phyloP scores from a whole-genome alignment of 2,888 invertebrate species.

The Tethea ocularis region DNA sequence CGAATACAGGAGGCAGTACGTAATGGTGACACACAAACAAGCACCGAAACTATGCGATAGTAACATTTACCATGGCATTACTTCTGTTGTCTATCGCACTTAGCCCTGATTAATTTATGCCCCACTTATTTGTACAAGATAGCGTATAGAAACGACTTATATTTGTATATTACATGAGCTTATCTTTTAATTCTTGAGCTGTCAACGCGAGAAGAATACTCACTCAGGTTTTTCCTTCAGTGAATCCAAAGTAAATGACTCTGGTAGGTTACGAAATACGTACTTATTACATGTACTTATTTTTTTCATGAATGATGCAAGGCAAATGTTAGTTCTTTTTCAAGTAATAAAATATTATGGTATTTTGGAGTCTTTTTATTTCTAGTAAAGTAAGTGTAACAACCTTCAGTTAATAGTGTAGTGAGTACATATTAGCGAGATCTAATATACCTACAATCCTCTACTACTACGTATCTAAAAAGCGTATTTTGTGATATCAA shows the following conservation, averaged over 20 bases:
- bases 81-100: conserved; percentile 71
- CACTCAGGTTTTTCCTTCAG: conserved; percentile 50
- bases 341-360: too few species aligned
- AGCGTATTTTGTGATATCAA: not conserved
- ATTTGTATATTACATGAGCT: conserved; percentile 75
- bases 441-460: too few species aligned
- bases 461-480: not conserved
- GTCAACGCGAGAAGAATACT: conserved; percentile 58
- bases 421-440: too few species aligned
- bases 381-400: too few species aligned
- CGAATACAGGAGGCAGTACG: conserved; percentile 62
- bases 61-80: conserved; percentile 76
- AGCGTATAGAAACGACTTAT: conserved; percentile 69
- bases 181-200: conserved; percentile 82
- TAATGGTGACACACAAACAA: conserved; percentile 63
- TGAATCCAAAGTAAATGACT: conserved; percentile 9
- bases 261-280: conserved; percentile 5
- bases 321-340: not conserved
- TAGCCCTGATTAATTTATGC: conserved; percentile 78
- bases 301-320: not conserved
- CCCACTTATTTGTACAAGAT: conserved; percentile 74
- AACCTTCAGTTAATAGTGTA: too few species aligned
- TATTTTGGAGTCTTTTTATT: too few species aligned
- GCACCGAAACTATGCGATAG: conserved; percentile 64
- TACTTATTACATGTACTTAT: not conserved